Evolutionary conservation across 2,113 vertebrate species (phyloP).

Genomic region (Indicator indicator): DNA sequence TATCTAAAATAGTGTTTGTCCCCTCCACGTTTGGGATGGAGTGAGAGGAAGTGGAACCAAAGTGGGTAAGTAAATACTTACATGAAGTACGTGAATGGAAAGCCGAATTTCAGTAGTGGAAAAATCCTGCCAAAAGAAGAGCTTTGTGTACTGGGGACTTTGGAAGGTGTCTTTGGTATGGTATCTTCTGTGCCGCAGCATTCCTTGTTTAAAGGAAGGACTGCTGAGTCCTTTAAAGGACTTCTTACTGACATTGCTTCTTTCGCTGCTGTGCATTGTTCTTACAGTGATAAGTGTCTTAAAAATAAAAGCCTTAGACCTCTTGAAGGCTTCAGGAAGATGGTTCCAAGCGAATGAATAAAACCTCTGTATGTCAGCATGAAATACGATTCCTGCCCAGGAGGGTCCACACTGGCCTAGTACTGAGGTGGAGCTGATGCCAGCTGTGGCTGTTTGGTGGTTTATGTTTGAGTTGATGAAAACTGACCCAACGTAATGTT

Average conservation of each 20-base stretch:
- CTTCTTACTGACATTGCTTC: background rate
- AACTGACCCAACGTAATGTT: background rate
- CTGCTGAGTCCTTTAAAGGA: background rate
- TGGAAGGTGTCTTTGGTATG: background rate
- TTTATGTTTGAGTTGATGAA: background rate
- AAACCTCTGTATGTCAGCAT: background rate
- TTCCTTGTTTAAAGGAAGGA: background rate
- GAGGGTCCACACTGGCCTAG: background rate
- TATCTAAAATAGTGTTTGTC: background rate
- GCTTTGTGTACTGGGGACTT: background rate
- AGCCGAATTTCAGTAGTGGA: background rate
- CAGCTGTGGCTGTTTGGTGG: accelerated
- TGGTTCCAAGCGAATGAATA: background rate
- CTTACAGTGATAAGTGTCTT: background rate
- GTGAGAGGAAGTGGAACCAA: background rate
- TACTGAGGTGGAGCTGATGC: too few relatives aligned
- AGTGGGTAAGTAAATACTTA: background rate
- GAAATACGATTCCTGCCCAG: background rate
- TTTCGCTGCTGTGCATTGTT: background rate
- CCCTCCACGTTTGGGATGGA: background rate
- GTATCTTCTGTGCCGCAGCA: accelerated
- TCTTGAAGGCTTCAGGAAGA: background rate
- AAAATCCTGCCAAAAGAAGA: background rate
- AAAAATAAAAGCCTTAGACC: background rate
- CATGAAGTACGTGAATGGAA: background rate